These are phyloP conservation scores for Aphelocoma coerulescens DNA, from an alignment of 2,113 vertebrate genomes.

Conservation along the genomic window DNA sequence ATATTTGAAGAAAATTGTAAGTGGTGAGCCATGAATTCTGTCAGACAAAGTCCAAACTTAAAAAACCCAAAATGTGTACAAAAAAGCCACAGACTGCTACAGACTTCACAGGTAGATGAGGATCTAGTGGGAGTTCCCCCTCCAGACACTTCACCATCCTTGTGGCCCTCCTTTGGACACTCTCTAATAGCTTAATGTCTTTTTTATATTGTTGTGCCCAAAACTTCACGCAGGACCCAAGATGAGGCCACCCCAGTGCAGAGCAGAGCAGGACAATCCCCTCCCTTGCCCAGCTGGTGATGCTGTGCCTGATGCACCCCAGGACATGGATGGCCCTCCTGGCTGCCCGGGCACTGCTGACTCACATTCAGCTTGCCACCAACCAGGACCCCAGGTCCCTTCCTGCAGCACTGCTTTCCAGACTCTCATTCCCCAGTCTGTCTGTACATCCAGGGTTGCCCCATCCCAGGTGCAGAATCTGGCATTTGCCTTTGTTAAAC, in stretches of 20 bases:
- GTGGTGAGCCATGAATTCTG: not conserved
- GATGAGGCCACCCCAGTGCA: rapidly evolving
- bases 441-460: not conserved
- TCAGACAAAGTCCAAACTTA: not conserved
- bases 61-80: not conserved
- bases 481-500: not conserved
- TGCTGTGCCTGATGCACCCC: not conserved
- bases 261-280: not conserved
- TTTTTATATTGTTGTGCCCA: not conserved
- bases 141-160: not conserved
- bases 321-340: rapidly evolving
- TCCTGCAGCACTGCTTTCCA: not conserved
- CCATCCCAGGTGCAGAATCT: not conserved
- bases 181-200: not conserved
- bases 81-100: not conserved
- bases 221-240: rapidly evolving
- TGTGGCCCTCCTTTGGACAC: not conserved
- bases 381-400: not conserved
- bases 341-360: not conserved
- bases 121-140: not conserved
- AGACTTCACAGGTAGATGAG: rapidly evolving
- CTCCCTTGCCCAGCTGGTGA: rapidly evolving
- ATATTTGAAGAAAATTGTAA: not conserved
- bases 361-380: rapidly evolving
- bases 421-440: not conserved